Conservation (phyloP, 2,113 vertebrate genomes). For the Tachysurus vachellii region DNA sequence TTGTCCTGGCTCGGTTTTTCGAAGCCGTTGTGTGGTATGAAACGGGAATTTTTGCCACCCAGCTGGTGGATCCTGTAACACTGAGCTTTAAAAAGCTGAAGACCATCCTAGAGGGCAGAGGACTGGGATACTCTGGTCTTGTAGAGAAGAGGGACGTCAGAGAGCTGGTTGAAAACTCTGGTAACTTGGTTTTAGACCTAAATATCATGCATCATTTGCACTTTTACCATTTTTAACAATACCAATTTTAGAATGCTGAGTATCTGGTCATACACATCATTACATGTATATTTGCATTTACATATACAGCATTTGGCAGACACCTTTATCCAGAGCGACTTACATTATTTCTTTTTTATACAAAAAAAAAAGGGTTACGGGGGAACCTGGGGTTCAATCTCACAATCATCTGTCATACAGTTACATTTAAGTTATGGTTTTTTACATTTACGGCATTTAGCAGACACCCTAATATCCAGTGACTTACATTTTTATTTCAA, state of each 20-base stretch:
- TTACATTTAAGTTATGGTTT: too few relatives aligned
- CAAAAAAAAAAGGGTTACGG: too few relatives aligned
- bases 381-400: too few relatives aligned
- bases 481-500: too few relatives aligned
- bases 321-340: too few relatives aligned
- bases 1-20: slow-evolving; percentile 88
- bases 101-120: slow-evolving; percentile 91
- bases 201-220: not conserved
- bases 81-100: slow-evolving; percentile 90
- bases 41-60: slow-evolving; percentile 89
- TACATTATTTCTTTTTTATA: too few relatives aligned
- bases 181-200: slow-evolving; percentile 58
- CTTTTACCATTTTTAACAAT: not conserved
- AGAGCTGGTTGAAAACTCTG: slow-evolving; percentile 91
- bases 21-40: slow-evolving; percentile 96
- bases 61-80: slow-evolving; percentile 91
- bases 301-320: too few relatives aligned
- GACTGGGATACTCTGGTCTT: slow-evolving; percentile 87
- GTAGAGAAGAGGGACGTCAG: slow-evolving; percentile 90
- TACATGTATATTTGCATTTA: too few relatives aligned
- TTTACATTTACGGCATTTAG: too few relatives aligned
- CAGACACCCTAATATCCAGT: too few relatives aligned
- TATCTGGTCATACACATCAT: not conserved
- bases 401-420: too few relatives aligned
- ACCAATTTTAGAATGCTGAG: not conserved